Percentiles rank a stretch among this genome's conserved stretches.
Conservation (phyloP, 2,888 invertebrate species). For the Argyresthia albistria region DNA sequence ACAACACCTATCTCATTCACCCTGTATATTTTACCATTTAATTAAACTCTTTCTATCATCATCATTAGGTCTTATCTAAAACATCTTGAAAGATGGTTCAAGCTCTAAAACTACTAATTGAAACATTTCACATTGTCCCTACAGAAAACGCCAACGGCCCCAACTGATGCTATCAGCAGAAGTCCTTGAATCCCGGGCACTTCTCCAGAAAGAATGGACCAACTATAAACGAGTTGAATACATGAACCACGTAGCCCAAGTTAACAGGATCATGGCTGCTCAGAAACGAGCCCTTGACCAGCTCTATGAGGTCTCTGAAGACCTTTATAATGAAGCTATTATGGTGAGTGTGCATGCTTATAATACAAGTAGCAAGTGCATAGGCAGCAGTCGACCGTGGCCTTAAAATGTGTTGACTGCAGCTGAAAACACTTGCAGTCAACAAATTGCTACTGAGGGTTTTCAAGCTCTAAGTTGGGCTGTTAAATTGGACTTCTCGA, state of each 20-base stretch:
- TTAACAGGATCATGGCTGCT: conserved; percentile 77
- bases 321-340: conserved; percentile 89
- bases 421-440: too few species aligned
- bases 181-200: conserved; percentile 74
- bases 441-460: too few species aligned
- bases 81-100: too few species aligned
- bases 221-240: conserved; percentile 77
- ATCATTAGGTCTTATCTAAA: too few species aligned
- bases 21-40: too few species aligned
- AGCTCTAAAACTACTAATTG: too few species aligned
- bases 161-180: conserved; percentile 61
- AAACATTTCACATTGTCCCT: neutral
- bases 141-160: conserved; percentile 60
- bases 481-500: too few species aligned
- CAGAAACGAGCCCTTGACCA: conserved; percentile 87
- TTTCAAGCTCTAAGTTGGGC: too few species aligned
- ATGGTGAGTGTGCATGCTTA: conserved; percentile 77
- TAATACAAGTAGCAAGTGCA: neutral
- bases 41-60: too few species aligned
- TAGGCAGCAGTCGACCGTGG: neutral
- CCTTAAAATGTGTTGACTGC: too few species aligned
- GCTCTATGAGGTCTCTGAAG: conserved; percentile 85
- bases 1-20: too few species aligned
- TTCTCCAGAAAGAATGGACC: conserved; percentile 84
- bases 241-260: conserved; percentile 75